phyloP scores from a whole-genome alignment of 2,888 invertebrate genomes.

The Pristionchus entomophagus region DNA sequence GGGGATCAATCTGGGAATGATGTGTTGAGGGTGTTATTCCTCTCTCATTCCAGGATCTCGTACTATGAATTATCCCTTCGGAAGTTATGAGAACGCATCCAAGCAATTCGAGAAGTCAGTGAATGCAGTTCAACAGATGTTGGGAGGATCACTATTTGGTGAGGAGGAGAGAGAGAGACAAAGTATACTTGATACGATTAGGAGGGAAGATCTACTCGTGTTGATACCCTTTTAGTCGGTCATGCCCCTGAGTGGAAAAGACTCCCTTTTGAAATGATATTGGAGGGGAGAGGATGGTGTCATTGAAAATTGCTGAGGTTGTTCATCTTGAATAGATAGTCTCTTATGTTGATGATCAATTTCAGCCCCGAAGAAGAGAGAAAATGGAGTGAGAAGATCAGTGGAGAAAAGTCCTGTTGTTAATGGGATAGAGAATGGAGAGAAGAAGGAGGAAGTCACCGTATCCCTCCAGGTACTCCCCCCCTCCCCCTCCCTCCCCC shows the following conservation, averaged over 20 bases:
- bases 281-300: no score
- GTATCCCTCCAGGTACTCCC: constrained; percentile 1
- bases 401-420: background rate
- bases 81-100: constrained; percentile 66
- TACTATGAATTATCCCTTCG: constrained; percentile 59
- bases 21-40: no score
- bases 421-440: constrained; percentile 11
- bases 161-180: no score
- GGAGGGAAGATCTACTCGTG: no score
- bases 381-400: constrained; percentile 20
- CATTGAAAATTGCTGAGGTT: no score
- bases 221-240: no score
- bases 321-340: no score
- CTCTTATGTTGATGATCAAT: no score
- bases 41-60: constrained; percentile 59
- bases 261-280: background rate
- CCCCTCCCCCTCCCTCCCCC: background rate
- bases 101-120: constrained; percentile 71
- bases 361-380: constrained; percentile 21
- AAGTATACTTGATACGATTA: no score
- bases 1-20: no score
- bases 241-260: no score
- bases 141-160: constrained; percentile 51
- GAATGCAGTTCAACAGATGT: constrained; percentile 68
- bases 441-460: constrained; percentile 24